Percentiles rank a stretch among this genome's conserved stretches.
phyloP scores from a whole-genome alignment of 2,888 invertebrate genomes.

The Hecatera dysodea region DNA sequence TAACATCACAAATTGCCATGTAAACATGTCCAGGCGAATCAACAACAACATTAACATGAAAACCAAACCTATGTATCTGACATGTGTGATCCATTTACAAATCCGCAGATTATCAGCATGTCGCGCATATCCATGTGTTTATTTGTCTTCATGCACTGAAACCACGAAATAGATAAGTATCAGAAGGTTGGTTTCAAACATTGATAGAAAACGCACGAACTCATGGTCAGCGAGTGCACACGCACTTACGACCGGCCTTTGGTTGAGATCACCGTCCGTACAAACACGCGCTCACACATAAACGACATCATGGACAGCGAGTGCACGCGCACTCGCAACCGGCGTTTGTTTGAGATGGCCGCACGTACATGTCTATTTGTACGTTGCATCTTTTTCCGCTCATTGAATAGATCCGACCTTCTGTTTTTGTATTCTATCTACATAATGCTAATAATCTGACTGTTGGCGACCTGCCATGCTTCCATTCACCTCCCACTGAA shows the following conservation, averaged over 20 bases:
- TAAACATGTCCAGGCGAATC: conserved; percentile 38
- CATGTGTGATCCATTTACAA: conserved; percentile 57
- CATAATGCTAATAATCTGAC: not conserved
- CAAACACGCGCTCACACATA: not conserved
- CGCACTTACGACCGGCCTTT: too few species aligned
- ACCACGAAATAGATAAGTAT: not conserved
- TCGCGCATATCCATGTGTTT: conserved; percentile 46
- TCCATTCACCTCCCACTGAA: conserved; percentile 50
- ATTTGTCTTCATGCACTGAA: conserved; percentile 47
- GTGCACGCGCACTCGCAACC: not conserved
- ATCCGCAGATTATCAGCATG: conserved; percentile 54
- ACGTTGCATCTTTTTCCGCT: not conserved
- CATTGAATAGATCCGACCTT: conserved; percentile 12
- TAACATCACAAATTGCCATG: conserved; percentile 11
- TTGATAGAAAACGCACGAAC: too few species aligned
- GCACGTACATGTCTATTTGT: not conserved
- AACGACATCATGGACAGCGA: not conserved
- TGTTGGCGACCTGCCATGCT: conserved; percentile 52
- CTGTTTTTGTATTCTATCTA: conserved; percentile 3
- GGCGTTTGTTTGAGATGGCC: not conserved
- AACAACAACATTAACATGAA: conserved; percentile 41
- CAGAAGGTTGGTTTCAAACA: conserved; percentile 21
- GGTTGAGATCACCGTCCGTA: not conserved
- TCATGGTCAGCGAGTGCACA: not conserved
- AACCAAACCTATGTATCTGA: conserved; percentile 34